phyloP scores from a whole-genome alignment of 2,888 invertebrate genomes.

The Andrena bicolor region DNA sequence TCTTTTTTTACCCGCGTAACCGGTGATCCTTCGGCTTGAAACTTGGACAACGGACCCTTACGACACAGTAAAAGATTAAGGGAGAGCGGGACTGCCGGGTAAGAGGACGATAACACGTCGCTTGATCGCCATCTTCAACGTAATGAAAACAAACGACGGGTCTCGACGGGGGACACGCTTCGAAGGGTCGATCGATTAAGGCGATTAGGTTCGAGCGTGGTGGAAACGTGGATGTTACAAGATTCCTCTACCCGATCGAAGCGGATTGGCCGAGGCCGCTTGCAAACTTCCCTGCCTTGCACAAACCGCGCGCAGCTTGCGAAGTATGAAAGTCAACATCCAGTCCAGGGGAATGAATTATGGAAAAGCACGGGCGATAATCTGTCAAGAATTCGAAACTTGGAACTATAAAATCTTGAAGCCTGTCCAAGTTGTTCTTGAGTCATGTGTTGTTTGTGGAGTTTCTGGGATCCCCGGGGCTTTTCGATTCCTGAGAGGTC shows the following conservation, averaged over 20 bases:
- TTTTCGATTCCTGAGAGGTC: too few relatives aligned
- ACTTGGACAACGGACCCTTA: slow-evolving; percentile 59
- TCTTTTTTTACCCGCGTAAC: slow-evolving; percentile 5
- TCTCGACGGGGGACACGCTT: slow-evolving; percentile 1
- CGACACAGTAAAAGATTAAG: slow-evolving; percentile 9
- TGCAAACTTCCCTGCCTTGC: background rate
- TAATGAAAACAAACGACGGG: slow-evolving; percentile 39
- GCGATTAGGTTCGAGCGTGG: slow-evolving; percentile 30
- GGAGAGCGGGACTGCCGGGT: background rate
- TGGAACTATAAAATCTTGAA: too few relatives aligned
- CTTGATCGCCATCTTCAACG: slow-evolving; percentile 3
- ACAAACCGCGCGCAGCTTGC: background rate
- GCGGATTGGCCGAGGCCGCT: slow-evolving; percentile 8
- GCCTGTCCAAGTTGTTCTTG: background rate
- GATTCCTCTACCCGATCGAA: slow-evolving; percentile 25
- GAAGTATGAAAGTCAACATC: background rate
- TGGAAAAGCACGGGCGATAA: background rate
- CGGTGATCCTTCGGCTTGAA: slow-evolving; percentile 54
- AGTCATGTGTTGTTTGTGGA: too few relatives aligned
- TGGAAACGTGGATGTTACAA: slow-evolving; percentile 7
- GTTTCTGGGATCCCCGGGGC: too few relatives aligned
- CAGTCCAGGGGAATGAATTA: background rate
- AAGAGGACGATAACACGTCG: slow-evolving; percentile 6
- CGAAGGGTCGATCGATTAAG: slow-evolving; percentile 36
- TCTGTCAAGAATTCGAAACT: background rate